phyloP scores from a whole-genome alignment of 2,113 vertebrate genomes.

The Telmatochromis sp. region DNA sequence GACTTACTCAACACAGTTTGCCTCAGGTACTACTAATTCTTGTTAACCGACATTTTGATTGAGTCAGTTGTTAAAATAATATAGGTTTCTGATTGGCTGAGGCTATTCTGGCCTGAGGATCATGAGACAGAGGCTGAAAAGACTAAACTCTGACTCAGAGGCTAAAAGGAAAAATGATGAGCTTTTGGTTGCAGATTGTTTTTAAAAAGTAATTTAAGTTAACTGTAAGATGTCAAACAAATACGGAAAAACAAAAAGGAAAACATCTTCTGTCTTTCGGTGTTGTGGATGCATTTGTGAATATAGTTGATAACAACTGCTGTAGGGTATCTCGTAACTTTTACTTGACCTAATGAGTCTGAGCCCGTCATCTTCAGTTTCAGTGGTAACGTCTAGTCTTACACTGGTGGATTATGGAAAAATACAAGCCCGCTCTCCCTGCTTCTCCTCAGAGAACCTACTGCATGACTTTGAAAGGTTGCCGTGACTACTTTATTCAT shows the following conservation, averaged over 20 bases:
- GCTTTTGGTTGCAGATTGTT: background rate
- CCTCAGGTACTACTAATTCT: background rate
- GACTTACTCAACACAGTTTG: background rate
- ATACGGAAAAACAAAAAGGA: background rate
- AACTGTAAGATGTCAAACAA: background rate
- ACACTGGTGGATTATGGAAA: background rate
- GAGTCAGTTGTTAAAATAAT: background rate
- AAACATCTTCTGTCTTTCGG: background rate
- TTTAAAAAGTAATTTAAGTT: background rate
- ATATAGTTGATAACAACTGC: background rate
- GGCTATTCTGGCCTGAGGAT: constrained; percentile 6
- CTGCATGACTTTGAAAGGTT: background rate
- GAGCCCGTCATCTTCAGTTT: background rate
- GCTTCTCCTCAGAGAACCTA: background rate
- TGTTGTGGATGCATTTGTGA: background rate
- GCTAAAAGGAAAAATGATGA: background rate
- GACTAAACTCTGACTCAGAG: background rate
- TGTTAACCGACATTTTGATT: background rate
- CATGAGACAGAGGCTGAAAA: background rate
- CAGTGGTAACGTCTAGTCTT: background rate
- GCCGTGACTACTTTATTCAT: background rate
- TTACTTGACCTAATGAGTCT: background rate
- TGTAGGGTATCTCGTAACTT: background rate
- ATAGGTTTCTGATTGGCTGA: constrained; percentile 7
- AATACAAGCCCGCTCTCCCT: background rate